These are phyloP conservation scores for Chondrosia reniformis DNA, from an alignment of 37 sponge, comb jelly and placozoan genomes.

Conservation along the genomic window DNA sequence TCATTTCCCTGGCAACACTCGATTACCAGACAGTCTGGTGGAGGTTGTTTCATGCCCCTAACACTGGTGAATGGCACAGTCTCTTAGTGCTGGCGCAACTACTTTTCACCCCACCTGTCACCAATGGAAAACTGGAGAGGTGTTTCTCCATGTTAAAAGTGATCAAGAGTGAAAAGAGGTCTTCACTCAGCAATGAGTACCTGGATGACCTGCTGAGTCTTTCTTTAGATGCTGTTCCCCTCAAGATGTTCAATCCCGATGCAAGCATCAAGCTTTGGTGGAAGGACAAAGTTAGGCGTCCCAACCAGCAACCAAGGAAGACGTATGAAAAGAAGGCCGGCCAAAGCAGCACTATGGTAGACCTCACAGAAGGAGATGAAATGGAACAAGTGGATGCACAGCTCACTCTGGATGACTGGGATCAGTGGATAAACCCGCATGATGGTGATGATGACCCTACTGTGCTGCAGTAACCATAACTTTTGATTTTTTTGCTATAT, in stretches of 20 bases:
- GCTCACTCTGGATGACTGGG: constrained; percentile 21
- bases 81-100: constrained; percentile 30
- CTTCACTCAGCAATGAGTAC: constrained; percentile 44
- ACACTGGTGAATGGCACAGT: constrained; percentile 50
- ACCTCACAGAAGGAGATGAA: not conserved
- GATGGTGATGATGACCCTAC: not conserved
- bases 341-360: constrained; percentile 12
- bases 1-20: constrained; percentile 54
- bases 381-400: not conserved
- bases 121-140: constrained; percentile 62
- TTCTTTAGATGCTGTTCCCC: not conserved
- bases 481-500: not conserved
- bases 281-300: constrained; percentile 43
- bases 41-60: constrained; percentile 60
- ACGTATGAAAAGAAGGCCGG: not conserved
- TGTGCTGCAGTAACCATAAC: not conserved
- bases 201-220: constrained; percentile 55
- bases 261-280: constrained; percentile 58
- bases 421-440: constrained; percentile 1
- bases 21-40: constrained; percentile 67
- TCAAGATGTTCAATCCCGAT: constrained; percentile 39
- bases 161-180: constrained; percentile 46
- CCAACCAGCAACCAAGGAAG: constrained; percentile 32
- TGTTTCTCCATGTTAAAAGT: constrained; percentile 42
- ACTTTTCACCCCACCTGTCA: constrained; percentile 53